A percentile compares a stretch with the other conserved stretches of the same genome.
phyloP scores from a whole-genome alignment of 2,113 vertebrate species.

The Oncorhynchus tshawytscha region DNA sequence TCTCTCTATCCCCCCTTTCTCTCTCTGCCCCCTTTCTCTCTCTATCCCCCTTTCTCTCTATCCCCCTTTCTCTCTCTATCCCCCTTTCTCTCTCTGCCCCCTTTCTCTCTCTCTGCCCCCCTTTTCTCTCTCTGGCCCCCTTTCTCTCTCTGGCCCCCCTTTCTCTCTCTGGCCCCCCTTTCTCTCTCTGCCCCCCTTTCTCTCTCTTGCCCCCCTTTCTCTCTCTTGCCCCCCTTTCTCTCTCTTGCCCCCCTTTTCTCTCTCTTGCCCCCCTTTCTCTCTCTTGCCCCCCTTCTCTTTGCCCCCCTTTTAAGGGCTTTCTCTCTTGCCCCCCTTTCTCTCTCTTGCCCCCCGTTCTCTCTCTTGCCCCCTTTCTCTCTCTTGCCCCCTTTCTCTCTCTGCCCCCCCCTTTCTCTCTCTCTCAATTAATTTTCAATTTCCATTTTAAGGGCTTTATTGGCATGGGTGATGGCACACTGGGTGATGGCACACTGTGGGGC shows the following conservation, averaged over 20 bases:
- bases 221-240: not conserved
- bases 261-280: not conserved
- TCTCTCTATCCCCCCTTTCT: slow-evolving; percentile 1
- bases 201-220: not conserved
- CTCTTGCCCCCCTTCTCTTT: no score
- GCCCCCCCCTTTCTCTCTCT: not conserved
- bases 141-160: no score
- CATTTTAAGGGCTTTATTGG: no score
- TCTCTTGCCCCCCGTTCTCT: not conserved
- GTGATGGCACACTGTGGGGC: no score
- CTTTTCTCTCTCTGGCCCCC: no score
- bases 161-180: not conserved
- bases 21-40: not conserved
- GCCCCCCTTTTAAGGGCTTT: no score
- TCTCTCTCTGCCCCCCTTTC: slow-evolving; percentile 8
- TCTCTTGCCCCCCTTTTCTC: not conserved
- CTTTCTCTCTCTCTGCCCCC: not conserved
- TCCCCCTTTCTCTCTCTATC: not conserved
- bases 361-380: not conserved
- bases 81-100: not conserved
- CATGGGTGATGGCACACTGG: no score
- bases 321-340: not conserved
- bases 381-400: not conserved
- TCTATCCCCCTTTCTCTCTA: not conserved
- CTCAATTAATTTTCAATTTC: no score